Evolutionary conservation across 2,888 invertebrate genomes (phyloP), one percentile per base, ranked within the genome.

Genomic region (Trichopria drosophilae): DNA sequence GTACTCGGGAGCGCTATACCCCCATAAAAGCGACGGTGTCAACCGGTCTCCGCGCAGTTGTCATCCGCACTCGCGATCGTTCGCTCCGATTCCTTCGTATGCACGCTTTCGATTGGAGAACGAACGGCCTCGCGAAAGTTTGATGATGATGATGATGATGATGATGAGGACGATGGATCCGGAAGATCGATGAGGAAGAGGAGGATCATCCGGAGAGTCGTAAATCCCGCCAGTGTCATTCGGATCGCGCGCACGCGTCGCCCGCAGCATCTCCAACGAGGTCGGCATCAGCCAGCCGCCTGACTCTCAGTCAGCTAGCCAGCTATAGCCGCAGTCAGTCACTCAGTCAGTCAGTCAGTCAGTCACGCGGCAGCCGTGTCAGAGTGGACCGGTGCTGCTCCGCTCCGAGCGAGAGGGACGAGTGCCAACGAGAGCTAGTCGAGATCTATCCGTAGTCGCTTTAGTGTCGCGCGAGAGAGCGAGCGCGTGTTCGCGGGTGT

Each of bases 1-100:
- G n/a, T n/a, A n/a, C n/a, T n/a, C n/a, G n/a, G 53, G 50, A 36
- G 45, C 48, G 34, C 48, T 37, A 53, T 60, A 58, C 62, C 63
- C 63, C 65, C 64, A 68, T 67, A 68, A 68, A 68, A 67, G 67
- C 63, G 59, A 60, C 59, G 62, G 64, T 62, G 59, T 61, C 67
- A 63, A 62, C 61, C 63, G 63, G 65, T 63, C 59, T 58, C 59
- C 63, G 66, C 65, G 59, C 68, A 68, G 68, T 68, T 63, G 67
- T 67, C 68, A 67, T 64, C 62, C 62, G 57, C 55, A 60, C 55
- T 54, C 53, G 57, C 56, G n/a, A n/a, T n/a, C n/a, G n/a, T n/a
- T n/a, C n/a, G n/a, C n/a, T 52, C 57, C 64, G 63, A 59, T 40
- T 32, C 42, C 39, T 24, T 45, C 39, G 7, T 32, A 39, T 34